Base-by-base conservation (phyloP, 2,797 vertebrate genomes). In the Lutjanus argentimaculatus region DNA sequence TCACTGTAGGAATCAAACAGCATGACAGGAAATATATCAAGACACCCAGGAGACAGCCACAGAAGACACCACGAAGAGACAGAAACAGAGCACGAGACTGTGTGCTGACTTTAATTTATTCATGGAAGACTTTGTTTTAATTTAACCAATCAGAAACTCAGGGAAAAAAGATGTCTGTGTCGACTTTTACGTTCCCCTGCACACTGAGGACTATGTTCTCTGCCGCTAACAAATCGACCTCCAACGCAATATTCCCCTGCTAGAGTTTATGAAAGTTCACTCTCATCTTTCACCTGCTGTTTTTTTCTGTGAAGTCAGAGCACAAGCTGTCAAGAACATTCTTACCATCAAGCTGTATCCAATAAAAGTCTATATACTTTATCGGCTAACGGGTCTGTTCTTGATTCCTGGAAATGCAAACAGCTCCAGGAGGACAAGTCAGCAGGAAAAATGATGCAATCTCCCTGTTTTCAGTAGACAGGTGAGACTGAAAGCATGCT, bases 401-500 rank as follows among this genome's bases (percentile, higher is more conserved):
- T 64, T 63, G 59, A 81, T 72, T 79, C 30, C 77, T 46, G 77
- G 57, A 78, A 65, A 83, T 62, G 45, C 69, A 72, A 74, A 68
- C 6, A 2, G 70, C 72, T 52, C 69, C 48, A 1, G 7, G 8
- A 51, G 55, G 72, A 4, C 2, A 53, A 14, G 6, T 72, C 72
- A 16, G 1, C 1, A 2, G 48, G 75, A 70, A 30, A 81, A 84
- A 91, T 71, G 69, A 85, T 22, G 76, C 82, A 85, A 85, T 88
- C 70, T 64, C 11, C 49, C 0, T 1, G 7, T 77, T 75, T 66
- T 19, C 17, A 13, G 61, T 52, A 7, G 67, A 58, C 67, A 40
- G 66, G 48, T 68, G 2, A 69, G 69, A 84, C 63, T 40, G 71
- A 65, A 22, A 53, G 65, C 16, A 1, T 0, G 30, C 30, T 36